phyloP scores from a whole-genome alignment of 2,797 vertebrate genomes.

The Pogoniulus pusillus region DNA sequence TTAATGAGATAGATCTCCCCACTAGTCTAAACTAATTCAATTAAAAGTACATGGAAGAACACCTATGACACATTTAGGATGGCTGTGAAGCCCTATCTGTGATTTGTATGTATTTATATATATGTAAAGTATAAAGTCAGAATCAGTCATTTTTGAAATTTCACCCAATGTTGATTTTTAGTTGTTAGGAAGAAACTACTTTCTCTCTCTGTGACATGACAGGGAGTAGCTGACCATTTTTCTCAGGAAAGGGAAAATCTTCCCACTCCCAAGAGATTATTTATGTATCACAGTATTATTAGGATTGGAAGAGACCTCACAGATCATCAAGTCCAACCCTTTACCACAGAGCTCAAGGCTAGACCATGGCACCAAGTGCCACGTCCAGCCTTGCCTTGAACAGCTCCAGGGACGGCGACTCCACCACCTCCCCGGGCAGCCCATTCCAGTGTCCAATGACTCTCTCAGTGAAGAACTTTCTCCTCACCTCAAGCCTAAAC shows the following conservation, averaged over 20 bases:
- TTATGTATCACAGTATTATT: too few relatives aligned
- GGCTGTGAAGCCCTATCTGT: background rate
- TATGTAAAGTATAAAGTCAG: background rate
- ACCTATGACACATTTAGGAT: accelerated
- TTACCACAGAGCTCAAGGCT: too few relatives aligned
- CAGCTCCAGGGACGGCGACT: too few relatives aligned
- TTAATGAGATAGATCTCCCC: background rate
- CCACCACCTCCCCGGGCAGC: too few relatives aligned
- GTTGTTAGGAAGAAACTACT: background rate
- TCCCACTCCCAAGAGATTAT: background rate
- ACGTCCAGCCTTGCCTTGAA: too few relatives aligned
- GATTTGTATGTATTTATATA: too few relatives aligned
- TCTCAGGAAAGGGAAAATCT: background rate
- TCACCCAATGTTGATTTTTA: background rate
- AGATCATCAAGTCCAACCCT: too few relatives aligned
- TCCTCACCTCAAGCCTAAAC: too few relatives aligned
- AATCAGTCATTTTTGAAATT: background rate
- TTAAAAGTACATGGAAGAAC: background rate
- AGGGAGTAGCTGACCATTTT: background rate
- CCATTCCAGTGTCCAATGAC: too few relatives aligned
- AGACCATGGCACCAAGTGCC: too few relatives aligned
- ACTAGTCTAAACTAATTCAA: background rate
- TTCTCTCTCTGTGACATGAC: background rate
- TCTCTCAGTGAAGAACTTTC: too few relatives aligned
- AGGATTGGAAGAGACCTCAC: too few relatives aligned